Evolutionary conservation across 2,888 invertebrate genomes (phyloP), one percentile per base, ranked within the genome.

Genomic region (Cryptus armator): DNA sequence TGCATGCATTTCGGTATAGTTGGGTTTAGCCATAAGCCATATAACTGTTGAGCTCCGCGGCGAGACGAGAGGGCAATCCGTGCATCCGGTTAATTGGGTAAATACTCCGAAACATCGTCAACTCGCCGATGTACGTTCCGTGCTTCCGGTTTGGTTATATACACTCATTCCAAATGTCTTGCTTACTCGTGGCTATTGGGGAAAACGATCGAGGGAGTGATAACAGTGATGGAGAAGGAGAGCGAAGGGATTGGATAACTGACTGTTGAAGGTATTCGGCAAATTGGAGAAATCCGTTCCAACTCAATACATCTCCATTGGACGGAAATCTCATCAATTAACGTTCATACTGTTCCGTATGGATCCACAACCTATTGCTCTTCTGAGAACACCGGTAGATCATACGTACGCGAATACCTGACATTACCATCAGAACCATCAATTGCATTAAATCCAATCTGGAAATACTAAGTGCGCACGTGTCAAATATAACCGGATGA

Each of bases 51-150:
- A 19, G 29, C 12, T 44, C 14, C 46, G 14, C 67, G 44, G 29
- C 59, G 66, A 56, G 76, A 74, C 62, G 84, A 59, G 62, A 24
- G 62, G 48, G 48, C 12, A 81, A 78, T 77, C 74, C 70, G 75
- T 43, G 56, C 66, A 71, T 84, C 72, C 56, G 81, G 76, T 84
- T 84, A 84, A 84, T 84, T 84, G 81, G 84, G 76, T 81, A 84
- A 84, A 84, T 84, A 84, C 76, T 51, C 29, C 44, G 81, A 78
- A 81, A 68, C 81, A 76, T 84, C 84, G 84, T 84, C 84, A 68
- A 77, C 62, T 72, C 62, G 19, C 62, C 72, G 67, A 78, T 62
- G 48, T 64, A 77, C 62, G 46, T 43, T 32, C 29, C 59, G 46
- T 43, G 56, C 53, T 64, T 44, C 43, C 43, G 19, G 43, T 48